phyloP scores from a whole-genome alignment of 2,797 vertebrate species.

The Danio choprae region DNA sequence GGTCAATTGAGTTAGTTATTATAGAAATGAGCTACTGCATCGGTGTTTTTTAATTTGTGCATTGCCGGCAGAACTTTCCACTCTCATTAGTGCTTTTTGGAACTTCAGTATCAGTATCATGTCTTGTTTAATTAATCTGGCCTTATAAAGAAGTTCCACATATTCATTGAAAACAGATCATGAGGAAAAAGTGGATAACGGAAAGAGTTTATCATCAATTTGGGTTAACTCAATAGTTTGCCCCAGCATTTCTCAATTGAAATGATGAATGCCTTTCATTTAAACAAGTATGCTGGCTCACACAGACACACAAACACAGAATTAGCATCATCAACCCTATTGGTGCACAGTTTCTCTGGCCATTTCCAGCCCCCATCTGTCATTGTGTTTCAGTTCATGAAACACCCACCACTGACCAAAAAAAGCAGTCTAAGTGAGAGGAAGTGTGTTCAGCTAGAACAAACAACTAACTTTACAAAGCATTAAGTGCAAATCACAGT shows the following conservation, averaged over 20 bases:
- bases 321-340: conserved; percentile 11
- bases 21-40: no score
- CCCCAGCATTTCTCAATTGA: neutral
- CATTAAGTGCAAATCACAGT: neutral
- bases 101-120: no score
- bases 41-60: no score
- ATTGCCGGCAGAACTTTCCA: no score
- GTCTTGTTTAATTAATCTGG: no score
- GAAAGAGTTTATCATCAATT: no score
- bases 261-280: conserved; percentile 9
- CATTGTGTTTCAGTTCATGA: conserved; percentile 3
- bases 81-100: no score
- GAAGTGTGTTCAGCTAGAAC: conserved; percentile 11
- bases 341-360: neutral
- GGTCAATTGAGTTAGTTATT: no score
- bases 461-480: conserved; percentile 23
- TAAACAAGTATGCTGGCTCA: neutral
- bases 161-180: no score
- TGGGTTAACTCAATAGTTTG: no score
- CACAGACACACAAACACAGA: conserved; percentile 20
- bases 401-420: conserved; percentile 24
- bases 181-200: no score
- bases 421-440: conserved; percentile 6
- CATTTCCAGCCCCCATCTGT: conserved; percentile 24
- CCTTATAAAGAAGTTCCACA: no score